Evolutionary conservation across 2,113 vertebrate species (phyloP).

Genomic region (Pongo abelii): DNA sequence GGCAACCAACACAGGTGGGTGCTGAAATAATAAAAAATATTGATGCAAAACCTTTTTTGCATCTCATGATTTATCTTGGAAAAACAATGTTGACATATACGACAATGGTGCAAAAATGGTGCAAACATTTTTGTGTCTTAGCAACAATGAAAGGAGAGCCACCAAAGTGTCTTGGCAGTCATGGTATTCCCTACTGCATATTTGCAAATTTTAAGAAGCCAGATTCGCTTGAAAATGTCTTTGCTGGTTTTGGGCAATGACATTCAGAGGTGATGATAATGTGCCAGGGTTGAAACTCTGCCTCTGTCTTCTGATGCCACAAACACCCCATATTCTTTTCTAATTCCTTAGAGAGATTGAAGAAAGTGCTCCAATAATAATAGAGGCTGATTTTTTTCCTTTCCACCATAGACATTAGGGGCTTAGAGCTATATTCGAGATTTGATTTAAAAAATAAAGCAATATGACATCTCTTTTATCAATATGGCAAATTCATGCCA

Average conservation of each 20-base stretch:
- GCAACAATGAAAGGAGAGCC: background rate
- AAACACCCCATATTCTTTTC: background rate
- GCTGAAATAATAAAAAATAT: constrained; percentile 49
- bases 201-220: background rate
- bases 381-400: background rate
- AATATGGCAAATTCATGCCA: background rate
- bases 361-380: background rate
- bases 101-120: background rate
- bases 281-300: background rate
- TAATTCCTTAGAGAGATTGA: background rate
- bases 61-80: background rate
- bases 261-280: background rate
- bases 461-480: background rate
- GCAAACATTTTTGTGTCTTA: background rate
- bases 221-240: background rate
- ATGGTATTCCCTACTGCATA: too few relatives aligned
- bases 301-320: background rate
- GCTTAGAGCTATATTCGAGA: background rate
- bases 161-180: background rate
- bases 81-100: background rate
- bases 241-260: background rate
- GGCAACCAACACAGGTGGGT: constrained; percentile 16
- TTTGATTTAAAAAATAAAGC: background rate
- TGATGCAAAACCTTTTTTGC: constrained; percentile 15
- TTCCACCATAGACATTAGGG: background rate